Base-by-base conservation (phyloP, 1,140 invertebrate genomes). In the Lepidurus arcticus region DNA sequence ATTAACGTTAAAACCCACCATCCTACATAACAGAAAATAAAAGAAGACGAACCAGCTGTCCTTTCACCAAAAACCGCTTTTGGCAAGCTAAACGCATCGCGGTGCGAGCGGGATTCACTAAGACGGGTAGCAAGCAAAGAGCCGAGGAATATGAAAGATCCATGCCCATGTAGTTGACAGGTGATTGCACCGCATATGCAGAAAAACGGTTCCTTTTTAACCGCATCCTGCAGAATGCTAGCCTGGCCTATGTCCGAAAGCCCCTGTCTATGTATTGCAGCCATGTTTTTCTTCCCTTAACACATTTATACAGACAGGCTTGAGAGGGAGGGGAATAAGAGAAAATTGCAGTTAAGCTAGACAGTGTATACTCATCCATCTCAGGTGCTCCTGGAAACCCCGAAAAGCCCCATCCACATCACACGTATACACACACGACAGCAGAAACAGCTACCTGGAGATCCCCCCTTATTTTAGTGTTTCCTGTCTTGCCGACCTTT, bases 181-280 rank as follows among this genome's bases (percentile, higher is more conserved):
- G 53, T 65, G 53, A 65, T 65, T 65, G 53, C 53, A 65, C 53
- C 53, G 53, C 53, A 16, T 65, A 16, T 65, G 53, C 21, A 65
- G 53, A 65, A 65, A 65, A 13, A 34, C 34, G 34, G 53, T 13
- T 65, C 13, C 13, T 65, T 16, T 9, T 21, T 65, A 65, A 65
- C 53, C 53, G 53, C 53, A 65, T 65, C 53, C 53, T 65, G 53
- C 16, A 65, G 16, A 65, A 13, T n/a, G 53, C 21, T 13, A 21
- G 53, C 53, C 53, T 65, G 53, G 16, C 16, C 6, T n/a, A 7
- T 65, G 53, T 65, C 53, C 53, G 13, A 65, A 21, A 65, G 21
- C 1, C 34, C 53, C 53, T 65, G 53, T 65, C 53, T 34, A 34
- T 34, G 34, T 34, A 65, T 16, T 65, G 53, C 53, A 11, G 45